These are phyloP conservation scores for Benitochromis conjunctus DNA, from an alignment of 2,113 vertebrate genomes.

Conservation along the genomic window DNA sequence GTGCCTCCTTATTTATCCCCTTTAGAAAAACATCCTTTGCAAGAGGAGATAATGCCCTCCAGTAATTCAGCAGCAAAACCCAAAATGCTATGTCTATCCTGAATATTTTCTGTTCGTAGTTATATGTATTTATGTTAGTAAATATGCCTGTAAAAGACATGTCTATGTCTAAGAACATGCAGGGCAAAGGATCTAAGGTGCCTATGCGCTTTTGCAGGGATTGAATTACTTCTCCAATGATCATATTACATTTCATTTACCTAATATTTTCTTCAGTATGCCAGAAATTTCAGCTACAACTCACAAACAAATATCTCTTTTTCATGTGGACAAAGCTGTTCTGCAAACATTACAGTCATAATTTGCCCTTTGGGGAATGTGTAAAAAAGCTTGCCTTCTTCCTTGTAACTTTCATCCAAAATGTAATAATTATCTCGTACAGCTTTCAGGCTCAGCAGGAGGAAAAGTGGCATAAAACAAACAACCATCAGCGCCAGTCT, in stretches of 20 bases:
- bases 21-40: background rate
- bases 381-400: background rate
- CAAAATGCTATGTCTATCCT: background rate
- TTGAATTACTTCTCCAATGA: background rate
- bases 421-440: background rate
- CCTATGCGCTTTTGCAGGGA: background rate
- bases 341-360: background rate
- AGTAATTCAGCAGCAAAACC: background rate
- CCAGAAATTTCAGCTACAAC: background rate
- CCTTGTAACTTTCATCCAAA: background rate
- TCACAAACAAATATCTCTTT: background rate
- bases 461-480: background rate
- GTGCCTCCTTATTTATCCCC: background rate
- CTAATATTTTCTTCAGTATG: background rate
- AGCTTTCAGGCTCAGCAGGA: background rate
- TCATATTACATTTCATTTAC: background rate
- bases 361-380: background rate
- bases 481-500: background rate
- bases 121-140: background rate
- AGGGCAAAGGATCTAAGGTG: background rate
- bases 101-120: rapidly evolving
- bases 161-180: rapidly evolving
- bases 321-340: background rate
- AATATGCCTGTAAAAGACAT: background rate
- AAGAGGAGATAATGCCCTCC: background rate